Percentiles rank a stretch among this genome's conserved stretches.
These are phyloP conservation scores for Polyodon spathula DNA, from an alignment of 2,113 vertebrate genomes.

Conservation along the genomic window DNA sequence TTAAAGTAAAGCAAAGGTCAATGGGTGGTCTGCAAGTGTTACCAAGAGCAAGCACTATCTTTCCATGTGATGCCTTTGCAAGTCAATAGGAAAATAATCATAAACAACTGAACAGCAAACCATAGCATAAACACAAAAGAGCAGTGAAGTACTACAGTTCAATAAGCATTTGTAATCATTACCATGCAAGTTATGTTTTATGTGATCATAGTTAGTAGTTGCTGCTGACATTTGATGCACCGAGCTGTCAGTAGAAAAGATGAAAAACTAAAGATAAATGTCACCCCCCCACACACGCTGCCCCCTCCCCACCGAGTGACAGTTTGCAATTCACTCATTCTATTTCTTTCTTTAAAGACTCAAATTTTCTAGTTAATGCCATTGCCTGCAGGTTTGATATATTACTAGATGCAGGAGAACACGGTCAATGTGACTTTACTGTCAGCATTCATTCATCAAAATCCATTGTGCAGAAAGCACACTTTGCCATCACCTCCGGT, in stretches of 20 bases:
- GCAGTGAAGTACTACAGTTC: no score
- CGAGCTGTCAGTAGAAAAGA: conserved; percentile 29
- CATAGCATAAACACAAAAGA: no score
- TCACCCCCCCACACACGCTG: conserved; percentile 31
- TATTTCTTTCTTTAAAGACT: conserved; percentile 25
- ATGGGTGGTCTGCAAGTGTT: no score
- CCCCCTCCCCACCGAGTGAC: conserved; percentile 32
- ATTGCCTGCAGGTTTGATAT: conserved; percentile 25
- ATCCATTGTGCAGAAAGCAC: conserved; percentile 17
- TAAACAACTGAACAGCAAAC: no score
- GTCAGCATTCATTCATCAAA: conserved; percentile 34
- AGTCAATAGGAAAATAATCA: no score
- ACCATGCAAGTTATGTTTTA: no score
- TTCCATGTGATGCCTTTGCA: no score
- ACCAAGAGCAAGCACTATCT: no score
- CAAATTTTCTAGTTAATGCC: conserved; percentile 25
- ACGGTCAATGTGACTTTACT: conserved; percentile 31
- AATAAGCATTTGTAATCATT: no score
- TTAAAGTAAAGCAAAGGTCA: no score
- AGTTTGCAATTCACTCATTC: conserved; percentile 41
- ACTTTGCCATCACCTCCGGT: conserved; percentile 30
- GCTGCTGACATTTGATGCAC: conserved; percentile 37
- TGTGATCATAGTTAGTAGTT: conserved; percentile 4
- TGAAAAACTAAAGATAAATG: conserved; percentile 45
- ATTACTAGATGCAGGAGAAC: conserved; percentile 19